These are phyloP conservation scores for Noctuana brunneofusca DNA, from an alignment of 2,888 invertebrate species.

Conservation along the genomic window DNA sequence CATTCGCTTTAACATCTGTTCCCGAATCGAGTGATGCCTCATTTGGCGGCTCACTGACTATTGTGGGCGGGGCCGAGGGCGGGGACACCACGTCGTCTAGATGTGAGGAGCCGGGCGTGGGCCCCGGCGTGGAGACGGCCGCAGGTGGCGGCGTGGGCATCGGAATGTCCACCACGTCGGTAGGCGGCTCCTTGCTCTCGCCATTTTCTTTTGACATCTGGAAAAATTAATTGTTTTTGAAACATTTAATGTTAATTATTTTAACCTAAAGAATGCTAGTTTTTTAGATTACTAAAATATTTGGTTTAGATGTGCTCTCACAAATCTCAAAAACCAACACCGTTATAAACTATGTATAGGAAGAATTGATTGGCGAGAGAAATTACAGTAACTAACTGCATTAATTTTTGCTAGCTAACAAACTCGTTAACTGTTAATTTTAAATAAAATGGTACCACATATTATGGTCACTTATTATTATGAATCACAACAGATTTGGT, in stretches of 20 bases:
- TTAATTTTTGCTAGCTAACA: too few species aligned
- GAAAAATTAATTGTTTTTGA: background rate
- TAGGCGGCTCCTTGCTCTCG: slow-evolving; percentile 46
- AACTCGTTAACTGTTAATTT: too few species aligned
- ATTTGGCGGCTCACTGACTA: slow-evolving; percentile 11
- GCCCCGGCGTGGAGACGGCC: slow-evolving; percentile 57
- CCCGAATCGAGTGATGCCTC: background rate
- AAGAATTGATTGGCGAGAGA: too few species aligned
- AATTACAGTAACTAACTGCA: too few species aligned
- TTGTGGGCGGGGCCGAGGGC: slow-evolving; percentile 17
- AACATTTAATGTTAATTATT: too few species aligned
- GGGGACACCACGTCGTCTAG: background rate
- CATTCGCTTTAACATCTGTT: slow-evolving; percentile 37
- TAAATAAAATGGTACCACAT: too few species aligned
- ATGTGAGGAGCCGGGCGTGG: slow-evolving; percentile 34
- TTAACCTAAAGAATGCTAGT: too few species aligned
- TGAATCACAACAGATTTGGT: background rate
- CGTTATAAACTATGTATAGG: too few species aligned
- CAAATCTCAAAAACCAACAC: too few species aligned
- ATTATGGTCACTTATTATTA: background rate
- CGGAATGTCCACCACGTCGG: slow-evolving; percentile 87
- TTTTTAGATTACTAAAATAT: too few species aligned
- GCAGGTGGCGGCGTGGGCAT: slow-evolving; percentile 76
- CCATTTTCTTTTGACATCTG: slow-evolving; percentile 73
- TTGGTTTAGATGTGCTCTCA: too few species aligned